phyloP scores from a whole-genome alignment of 2,797 vertebrate genomes.

The Mormyrops boulengeri region DNA sequence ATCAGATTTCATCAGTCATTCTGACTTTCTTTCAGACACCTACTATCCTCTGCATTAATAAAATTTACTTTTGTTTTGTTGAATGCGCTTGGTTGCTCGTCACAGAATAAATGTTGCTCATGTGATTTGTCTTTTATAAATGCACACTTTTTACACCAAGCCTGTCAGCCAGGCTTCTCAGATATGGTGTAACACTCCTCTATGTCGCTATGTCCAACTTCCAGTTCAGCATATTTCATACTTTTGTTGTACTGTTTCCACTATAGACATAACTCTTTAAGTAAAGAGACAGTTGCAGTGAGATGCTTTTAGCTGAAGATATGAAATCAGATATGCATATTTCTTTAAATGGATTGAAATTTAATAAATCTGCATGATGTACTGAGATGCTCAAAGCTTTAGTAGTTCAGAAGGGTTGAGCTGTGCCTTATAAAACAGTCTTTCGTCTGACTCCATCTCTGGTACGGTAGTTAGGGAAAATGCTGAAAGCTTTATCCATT shows the following conservation, averaged over 20 bases:
- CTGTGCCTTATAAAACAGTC: background rate
- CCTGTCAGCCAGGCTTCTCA: background rate
- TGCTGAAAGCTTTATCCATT: background rate
- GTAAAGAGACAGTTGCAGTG: background rate
- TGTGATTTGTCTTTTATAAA: background rate
- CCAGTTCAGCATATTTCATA: background rate
- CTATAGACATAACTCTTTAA: background rate
- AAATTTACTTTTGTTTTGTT: background rate
- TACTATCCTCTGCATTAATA: background rate
- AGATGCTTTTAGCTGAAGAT: background rate
- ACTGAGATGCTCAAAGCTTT: background rate
- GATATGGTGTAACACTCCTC: background rate
- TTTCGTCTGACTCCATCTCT: background rate
- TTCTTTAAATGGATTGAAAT: background rate
- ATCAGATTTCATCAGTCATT: background rate
- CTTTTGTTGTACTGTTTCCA: background rate
- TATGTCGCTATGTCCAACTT: background rate
- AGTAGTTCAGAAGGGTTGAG: background rate
- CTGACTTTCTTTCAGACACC: background rate
- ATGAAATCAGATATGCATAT: background rate
- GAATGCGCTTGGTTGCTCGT: background rate
- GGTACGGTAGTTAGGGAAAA: background rate
- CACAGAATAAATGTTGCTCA: background rate
- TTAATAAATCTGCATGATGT: background rate
- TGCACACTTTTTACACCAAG: background rate